Base-by-base conservation (phyloP, 2,888 invertebrate genomes). In the Tiphia femorata region DNA sequence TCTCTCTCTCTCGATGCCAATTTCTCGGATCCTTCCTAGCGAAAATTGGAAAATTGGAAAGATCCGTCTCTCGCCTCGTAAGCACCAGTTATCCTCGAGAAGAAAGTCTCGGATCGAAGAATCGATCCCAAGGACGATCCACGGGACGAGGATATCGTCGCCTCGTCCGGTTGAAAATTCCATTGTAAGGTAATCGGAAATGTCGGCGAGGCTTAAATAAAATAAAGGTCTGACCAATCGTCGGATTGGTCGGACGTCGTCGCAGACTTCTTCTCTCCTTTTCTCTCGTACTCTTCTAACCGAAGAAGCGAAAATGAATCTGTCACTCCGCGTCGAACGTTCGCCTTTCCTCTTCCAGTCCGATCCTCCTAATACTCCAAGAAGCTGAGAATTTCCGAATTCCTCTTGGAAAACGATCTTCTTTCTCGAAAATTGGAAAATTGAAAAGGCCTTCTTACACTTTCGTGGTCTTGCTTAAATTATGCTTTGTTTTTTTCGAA, bases 241-340 rank as follows among this genome's bases (percentile, higher is more conserved):
- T 19, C 40, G 41, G 20, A 29, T 30, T 27, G 52, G 7, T 12
- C 54, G 49, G 44, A 14, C 25, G 41, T 17, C 29, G 51, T 21
- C 59, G 43, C n/a, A n/a, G n/a, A 55, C 42, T 33, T 27, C 21
- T 33, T 38, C 35, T 42, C 48, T 25, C 42, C 43, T 1, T 25
- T 33, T 48, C 38, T 21, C 49, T 6, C 41, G n/a, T 21, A 16
- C 46, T 27, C 50, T 59, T 58, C 55, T 51, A 62, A 59, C 55
- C 61, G 52, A 64, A 44, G 48, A 37, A 23, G 62, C 48, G 72
- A 74, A 77, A 77, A 77, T 72, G 75, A 77, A 72, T 72, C 73
- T 75, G 77, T 77, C 77, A 73, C 72, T 75, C 72, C 50, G 54
- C 58, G 21, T 37, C 10, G 23, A 33, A n/a, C 38, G 33, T 40